Conservation (phyloP, 2,113 vertebrate genomes). For the Peromyscus maniculatus region DNA sequence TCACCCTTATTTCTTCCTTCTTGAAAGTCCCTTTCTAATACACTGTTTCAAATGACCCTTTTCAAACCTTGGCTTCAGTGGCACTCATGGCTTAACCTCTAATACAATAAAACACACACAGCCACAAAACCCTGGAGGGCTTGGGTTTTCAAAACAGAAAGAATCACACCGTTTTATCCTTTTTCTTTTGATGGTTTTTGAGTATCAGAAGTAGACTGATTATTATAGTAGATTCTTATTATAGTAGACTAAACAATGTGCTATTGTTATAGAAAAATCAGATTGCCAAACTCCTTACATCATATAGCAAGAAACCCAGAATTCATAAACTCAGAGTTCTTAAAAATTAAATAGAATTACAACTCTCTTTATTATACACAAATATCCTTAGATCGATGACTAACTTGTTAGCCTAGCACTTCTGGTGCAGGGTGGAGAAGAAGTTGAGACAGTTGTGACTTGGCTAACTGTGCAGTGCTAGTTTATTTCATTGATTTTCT, state of each 20-base stretch:
- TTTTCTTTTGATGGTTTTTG: slow-evolving; percentile 32
- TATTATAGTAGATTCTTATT: slow-evolving; percentile 2
- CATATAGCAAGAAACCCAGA: neutral
- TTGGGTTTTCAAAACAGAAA: neutral
- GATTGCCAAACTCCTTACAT: neutral
- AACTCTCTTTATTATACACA: neutral
- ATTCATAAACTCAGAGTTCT: neutral
- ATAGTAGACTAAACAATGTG: neutral
- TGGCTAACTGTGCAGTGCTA: neutral
- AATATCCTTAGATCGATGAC: neutral
- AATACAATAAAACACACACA: neutral
- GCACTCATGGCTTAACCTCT: neutral
- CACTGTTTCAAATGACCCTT: neutral
- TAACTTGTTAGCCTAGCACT: neutral
- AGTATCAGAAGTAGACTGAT: neutral
- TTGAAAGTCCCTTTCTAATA: neutral
- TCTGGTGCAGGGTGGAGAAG: neutral
- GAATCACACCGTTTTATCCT: neutral
- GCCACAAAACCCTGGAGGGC: neutral
- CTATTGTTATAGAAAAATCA: neutral
- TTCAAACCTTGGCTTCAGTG: neutral
- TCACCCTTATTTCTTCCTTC: slow-evolving; percentile 2
- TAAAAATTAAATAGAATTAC: neutral
- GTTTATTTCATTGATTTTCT: neutral
- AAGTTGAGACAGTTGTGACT: neutral